Percentiles rank a stretch among this genome's conserved stretches.
Conservation (phyloP, 2,797 vertebrate genomes). For the Oreochromis grahami region DNA sequence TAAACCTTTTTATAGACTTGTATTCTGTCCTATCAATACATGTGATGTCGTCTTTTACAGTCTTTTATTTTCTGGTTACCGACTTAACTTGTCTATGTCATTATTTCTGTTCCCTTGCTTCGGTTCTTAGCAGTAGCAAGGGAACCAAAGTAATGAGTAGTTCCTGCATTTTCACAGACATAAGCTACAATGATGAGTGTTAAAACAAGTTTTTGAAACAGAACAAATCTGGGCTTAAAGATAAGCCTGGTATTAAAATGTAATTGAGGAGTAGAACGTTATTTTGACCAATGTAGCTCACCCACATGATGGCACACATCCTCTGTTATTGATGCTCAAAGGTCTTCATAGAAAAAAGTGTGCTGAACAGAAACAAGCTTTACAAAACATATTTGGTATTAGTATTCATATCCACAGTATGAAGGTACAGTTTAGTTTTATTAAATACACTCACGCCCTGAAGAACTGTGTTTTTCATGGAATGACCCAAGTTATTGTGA, state of each 20-base stretch:
- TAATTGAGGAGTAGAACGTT: background rate
- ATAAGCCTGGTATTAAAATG: background rate
- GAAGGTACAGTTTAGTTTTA: background rate
- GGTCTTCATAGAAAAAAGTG: background rate
- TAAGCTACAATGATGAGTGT: background rate
- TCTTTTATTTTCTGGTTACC: background rate
- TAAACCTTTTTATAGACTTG: background rate
- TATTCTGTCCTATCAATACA: background rate
- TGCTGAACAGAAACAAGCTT: background rate
- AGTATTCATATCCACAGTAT: background rate
- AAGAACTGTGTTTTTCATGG: background rate
- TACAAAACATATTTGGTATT: background rate
- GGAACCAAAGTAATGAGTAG: background rate
- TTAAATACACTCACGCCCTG: background rate
- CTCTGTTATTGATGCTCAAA: background rate
- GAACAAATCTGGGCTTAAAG: background rate
- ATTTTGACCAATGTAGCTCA: fast-evolving
- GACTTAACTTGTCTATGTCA: background rate
- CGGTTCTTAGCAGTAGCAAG: background rate
- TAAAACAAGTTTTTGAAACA: background rate
- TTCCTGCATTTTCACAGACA: background rate
- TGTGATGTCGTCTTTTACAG: background rate
- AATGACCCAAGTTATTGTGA: background rate
- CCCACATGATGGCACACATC: background rate
- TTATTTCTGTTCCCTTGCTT: background rate